phyloP scores from a whole-genome alignment of 92 coral and sea anemone genomes.

The Porites lobata region DNA sequence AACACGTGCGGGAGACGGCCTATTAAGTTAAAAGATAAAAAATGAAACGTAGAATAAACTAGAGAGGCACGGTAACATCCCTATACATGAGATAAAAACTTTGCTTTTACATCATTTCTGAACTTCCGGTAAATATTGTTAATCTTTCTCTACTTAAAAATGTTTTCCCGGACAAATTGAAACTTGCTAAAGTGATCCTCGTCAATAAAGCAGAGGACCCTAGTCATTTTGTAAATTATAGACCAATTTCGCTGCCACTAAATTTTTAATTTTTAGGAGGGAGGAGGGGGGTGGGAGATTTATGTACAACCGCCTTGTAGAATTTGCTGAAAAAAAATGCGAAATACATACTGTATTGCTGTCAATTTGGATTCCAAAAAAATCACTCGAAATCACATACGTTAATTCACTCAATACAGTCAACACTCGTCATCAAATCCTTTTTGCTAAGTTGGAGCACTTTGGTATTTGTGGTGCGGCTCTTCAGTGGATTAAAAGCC shows the following conservation, averaged over 20 bases:
- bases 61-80: slow-evolving; percentile 1
- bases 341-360: slow-evolving; percentile 27
- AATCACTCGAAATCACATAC: slow-evolving; percentile 44
- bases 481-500: not conserved
- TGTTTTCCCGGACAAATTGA: slow-evolving; percentile 54
- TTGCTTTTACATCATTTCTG: slow-evolving; percentile 34
- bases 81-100: slow-evolving; percentile 39
- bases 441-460: not conserved
- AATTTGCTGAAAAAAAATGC: not conserved
- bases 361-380: slow-evolving; percentile 60
- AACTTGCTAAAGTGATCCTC: slow-evolving; percentile 51
- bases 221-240: too few species aligned
- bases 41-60: too few species aligned
- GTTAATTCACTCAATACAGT: not conserved
- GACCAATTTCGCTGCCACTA: too few species aligned
- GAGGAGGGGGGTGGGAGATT: slow-evolving; percentile 25
- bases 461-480: not conserved
- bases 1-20: too few species aligned
- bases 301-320: slow-evolving; percentile 43
- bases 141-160: slow-evolving; percentile 35
- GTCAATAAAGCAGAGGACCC: slow-evolving; percentile 43
- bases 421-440: slow-evolving; percentile 11
- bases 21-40: too few species aligned
- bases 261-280: too few species aligned
- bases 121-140: slow-evolving; percentile 25